phyloP scores from a whole-genome alignment of 2,888 invertebrate genomes.

The Parapristionchus giblindavisi region DNA sequence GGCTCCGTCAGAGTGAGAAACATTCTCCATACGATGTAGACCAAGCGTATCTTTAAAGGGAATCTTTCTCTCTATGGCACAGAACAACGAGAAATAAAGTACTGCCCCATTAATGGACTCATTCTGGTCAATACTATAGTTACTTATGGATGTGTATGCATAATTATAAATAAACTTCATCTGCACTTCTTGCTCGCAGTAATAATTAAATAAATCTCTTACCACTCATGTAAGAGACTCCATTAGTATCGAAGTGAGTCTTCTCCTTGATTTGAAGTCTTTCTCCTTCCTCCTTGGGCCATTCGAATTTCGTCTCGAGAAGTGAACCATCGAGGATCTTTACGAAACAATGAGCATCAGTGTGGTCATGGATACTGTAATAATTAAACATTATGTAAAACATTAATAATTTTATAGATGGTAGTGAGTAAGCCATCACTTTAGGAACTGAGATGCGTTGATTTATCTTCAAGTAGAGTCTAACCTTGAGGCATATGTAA shows the following conservation, averaged over 20 bases:
- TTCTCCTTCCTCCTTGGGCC: slow-evolving; percentile 77
- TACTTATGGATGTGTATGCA: too few species aligned
- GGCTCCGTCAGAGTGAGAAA: slow-evolving; percentile 85
- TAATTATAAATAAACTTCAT: too few species aligned
- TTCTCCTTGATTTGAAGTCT: slow-evolving; percentile 78
- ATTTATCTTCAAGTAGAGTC: too few species aligned
- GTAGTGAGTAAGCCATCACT: too few species aligned
- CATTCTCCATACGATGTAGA: slow-evolving; percentile 93
- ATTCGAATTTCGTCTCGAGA: slow-evolving; percentile 84
- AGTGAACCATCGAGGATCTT: slow-evolving; percentile 84
- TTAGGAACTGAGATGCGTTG: too few species aligned
- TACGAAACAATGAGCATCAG: slow-evolving; percentile 96
- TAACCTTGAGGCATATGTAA: too few species aligned
- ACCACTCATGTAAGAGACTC: slow-evolving; percentile 96
- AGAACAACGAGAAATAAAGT: too few species aligned
- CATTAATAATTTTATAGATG: slow-evolving; percentile 26
- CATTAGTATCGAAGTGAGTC: slow-evolving; percentile 79
- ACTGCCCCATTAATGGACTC: too few species aligned
- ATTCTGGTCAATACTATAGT: too few species aligned
- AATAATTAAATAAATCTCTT: too few species aligned
- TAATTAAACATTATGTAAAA: neutral
- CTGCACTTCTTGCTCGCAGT: too few species aligned
- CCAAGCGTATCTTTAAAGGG: slow-evolving; percentile 84
- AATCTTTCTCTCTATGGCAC: neutral
- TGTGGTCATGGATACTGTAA: slow-evolving; percentile 91